A percentile compares a stretch with the other conserved stretches of the same genome.
Conservation (phyloP, 1,140 invertebrate genomes). For the Halictus rubicundus region DNA sequence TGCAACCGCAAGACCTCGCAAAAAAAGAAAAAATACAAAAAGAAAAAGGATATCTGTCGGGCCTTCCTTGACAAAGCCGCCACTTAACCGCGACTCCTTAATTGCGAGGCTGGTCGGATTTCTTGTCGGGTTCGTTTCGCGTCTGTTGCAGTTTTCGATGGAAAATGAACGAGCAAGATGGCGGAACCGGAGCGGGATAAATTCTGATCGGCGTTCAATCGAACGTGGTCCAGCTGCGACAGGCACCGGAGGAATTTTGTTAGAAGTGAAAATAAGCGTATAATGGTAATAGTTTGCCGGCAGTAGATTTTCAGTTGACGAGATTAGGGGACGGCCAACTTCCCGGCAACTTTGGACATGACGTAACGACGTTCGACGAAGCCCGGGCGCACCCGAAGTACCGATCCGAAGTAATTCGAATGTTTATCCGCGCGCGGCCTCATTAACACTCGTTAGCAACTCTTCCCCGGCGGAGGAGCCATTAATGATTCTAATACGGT, state of each 20-base stretch:
- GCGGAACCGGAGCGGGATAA: no score
- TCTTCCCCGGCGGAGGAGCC: neutral
- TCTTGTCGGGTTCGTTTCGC: neutral
- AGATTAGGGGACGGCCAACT: constrained; percentile 51
- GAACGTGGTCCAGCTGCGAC: neutral
- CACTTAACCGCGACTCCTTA: constrained; percentile 25
- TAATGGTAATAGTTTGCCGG: constrained; percentile 54
- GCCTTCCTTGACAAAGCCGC: constrained; percentile 21
- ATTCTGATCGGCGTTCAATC: constrained; percentile 20
- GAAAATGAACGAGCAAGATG: neutral
- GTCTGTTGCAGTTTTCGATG: neutral
- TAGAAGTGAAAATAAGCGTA: constrained; percentile 63
- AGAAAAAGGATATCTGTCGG: constrained; percentile 12
- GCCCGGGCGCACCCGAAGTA: constrained; percentile 28
- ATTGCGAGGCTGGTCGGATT: constrained; percentile 32
- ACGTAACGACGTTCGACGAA: constrained; percentile 44
- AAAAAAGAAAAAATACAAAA: neutral
- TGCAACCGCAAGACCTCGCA: constrained; percentile 4
- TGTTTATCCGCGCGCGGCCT: constrained; percentile 39
- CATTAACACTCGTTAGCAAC: constrained; percentile 25
- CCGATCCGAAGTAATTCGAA: constrained; percentile 49
- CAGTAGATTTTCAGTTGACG: constrained; percentile 42
- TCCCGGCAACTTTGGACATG: constrained; percentile 44
- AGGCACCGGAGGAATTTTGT: constrained; percentile 38
- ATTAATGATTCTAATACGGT: constrained; percentile 28